These are phyloP conservation scores for Apodemus sylvaticus DNA, from an alignment of 2,113 vertebrate genomes.

Conservation along the genomic window DNA sequence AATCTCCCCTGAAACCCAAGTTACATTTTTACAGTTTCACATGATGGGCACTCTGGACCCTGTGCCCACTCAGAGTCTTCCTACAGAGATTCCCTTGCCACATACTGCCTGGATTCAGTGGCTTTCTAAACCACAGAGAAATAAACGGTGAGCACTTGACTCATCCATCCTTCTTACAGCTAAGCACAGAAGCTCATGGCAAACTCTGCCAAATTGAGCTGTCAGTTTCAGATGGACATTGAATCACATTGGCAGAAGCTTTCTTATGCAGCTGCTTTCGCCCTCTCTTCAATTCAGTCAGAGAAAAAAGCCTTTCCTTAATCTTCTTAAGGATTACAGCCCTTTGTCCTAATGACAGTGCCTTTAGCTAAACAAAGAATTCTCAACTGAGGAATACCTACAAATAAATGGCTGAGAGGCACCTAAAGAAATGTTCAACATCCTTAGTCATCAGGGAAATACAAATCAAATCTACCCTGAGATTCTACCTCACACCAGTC, in stretches of 20 bases:
- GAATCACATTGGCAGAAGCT: background rate
- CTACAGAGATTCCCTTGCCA: background rate
- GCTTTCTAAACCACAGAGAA: background rate
- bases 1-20: background rate
- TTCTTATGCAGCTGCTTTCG: background rate
- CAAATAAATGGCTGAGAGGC: too few species aligned
- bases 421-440: too few species aligned
- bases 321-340: background rate
- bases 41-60: background rate
- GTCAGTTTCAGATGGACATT: background rate
- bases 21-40: background rate
- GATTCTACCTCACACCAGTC: too few species aligned
- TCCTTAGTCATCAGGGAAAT: too few species aligned
- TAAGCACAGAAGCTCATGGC: background rate
- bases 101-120: background rate
- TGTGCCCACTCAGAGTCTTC: background rate
- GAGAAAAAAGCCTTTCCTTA: background rate
- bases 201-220: background rate
- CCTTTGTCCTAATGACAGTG: too few species aligned
- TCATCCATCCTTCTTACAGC: background rate
- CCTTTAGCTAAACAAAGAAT: too few species aligned
- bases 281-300: background rate
- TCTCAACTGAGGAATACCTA: too few species aligned
- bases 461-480: too few species aligned
- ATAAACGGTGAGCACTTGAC: background rate